Percentiles rank a stretch among this genome's conserved stretches.
These are phyloP conservation scores for Augochlora pura DNA, from an alignment of 1,140 invertebrate genomes.

Conservation along the genomic window DNA sequence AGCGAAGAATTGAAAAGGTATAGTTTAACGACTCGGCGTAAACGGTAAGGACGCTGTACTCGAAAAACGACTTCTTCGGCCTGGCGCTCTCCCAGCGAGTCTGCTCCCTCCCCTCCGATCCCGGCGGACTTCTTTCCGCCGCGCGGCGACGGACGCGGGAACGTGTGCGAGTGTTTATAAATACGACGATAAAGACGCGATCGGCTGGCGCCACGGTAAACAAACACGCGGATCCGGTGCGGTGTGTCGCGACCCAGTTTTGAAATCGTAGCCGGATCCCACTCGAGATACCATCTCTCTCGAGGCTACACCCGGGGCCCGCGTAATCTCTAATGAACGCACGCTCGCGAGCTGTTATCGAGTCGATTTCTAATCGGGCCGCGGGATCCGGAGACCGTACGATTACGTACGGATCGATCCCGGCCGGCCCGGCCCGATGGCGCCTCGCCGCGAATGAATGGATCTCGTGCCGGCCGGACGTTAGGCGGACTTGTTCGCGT, in stretches of 20 bases:
- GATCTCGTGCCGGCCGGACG: conserved; percentile 32
- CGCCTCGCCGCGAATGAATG: conserved; percentile 18
- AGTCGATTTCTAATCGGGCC: background rate
- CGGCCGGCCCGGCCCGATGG: background rate
- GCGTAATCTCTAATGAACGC: background rate
- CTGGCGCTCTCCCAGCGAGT: too few relatives aligned
- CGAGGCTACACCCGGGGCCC: too few relatives aligned
- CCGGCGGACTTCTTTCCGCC: background rate
- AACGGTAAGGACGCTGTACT: too few relatives aligned
- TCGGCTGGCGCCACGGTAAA: conserved; percentile 24
- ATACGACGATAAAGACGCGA: conserved; percentile 15
- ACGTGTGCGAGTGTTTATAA: conserved; percentile 16
- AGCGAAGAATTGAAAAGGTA: too few relatives aligned
- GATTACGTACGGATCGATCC: background rate
- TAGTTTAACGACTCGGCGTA: too few relatives aligned
- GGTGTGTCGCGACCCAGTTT: conserved; percentile 5
- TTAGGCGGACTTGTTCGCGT: conserved; percentile 52
- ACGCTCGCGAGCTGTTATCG: background rate
- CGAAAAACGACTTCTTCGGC: too few relatives aligned
- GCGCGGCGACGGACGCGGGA: background rate
- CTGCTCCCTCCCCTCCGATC: background rate
- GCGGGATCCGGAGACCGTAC: background rate
- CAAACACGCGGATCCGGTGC: background rate
- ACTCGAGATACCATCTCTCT: background rate
- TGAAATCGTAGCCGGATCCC: conserved; percentile 1